phyloP scores from a whole-genome alignment of 2,888 invertebrate genomes.

The Coleophora flavipennella region DNA sequence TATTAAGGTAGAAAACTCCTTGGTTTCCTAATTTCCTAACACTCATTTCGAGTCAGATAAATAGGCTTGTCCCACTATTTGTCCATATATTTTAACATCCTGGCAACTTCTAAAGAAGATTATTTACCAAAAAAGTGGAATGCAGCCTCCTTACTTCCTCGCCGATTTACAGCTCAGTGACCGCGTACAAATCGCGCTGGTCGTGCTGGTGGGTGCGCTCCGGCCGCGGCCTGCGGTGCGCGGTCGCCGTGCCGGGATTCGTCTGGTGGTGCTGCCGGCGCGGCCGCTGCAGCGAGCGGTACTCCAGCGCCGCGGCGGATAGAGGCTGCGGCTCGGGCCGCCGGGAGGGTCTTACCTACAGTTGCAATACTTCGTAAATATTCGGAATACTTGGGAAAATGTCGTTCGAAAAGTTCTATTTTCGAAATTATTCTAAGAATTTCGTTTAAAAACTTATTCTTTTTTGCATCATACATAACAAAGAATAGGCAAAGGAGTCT shows the following conservation, averaged over 20 bases:
- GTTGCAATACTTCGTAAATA: too few species aligned
- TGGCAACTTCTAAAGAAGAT: conserved; percentile 15
- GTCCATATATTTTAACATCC: too few species aligned
- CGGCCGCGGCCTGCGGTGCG: conserved; percentile 21
- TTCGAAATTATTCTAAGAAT: too few species aligned
- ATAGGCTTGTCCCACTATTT: too few species aligned
- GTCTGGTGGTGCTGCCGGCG: conserved; percentile 33
- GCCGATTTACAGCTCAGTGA: conserved; percentile 18
- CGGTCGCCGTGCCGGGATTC: conserved; percentile 20
- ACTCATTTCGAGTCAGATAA: too few species aligned
- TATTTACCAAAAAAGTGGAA: conserved; percentile 3
- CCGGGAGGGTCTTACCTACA: conserved; percentile 44
- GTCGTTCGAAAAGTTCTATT: too few species aligned
- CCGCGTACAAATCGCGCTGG: conserved; percentile 75
- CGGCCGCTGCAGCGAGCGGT: conserved; percentile 73
- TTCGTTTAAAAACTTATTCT: too few species aligned
- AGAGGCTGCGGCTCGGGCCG: conserved; percentile 67
- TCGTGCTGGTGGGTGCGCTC: conserved; percentile 33
- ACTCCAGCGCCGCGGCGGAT: conserved; percentile 68
- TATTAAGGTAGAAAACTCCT: too few species aligned
- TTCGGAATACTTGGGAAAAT: too few species aligned
- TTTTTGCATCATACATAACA: too few species aligned
- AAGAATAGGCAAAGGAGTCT: too few species aligned
- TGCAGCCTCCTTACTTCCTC: conserved; percentile 6
- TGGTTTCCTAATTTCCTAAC: too few species aligned